phyloP scores from a whole-genome alignment of 2,113 vertebrate species.

The Emydocephalus ijimae region DNA sequence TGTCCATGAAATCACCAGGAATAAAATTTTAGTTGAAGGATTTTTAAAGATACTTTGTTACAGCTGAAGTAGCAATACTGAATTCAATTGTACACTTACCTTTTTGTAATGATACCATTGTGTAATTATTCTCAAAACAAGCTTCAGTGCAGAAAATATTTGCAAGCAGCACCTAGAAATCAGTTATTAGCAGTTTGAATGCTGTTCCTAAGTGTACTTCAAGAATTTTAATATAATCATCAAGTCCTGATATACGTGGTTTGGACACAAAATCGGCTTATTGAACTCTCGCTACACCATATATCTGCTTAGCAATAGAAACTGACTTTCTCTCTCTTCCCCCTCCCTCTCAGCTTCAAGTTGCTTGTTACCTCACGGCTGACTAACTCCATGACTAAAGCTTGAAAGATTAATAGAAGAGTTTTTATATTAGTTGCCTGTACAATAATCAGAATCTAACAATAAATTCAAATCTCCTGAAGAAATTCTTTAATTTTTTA shows the following conservation, averaged over 20 bases:
- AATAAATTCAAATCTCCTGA: not conserved
- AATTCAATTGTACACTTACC: constrained; percentile 67
- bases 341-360: not conserved
- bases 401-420: not conserved
- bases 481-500: not conserved
- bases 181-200: not conserved
- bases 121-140: constrained; percentile 84
- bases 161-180: constrained; percentile 80
- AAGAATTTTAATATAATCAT: not conserved
- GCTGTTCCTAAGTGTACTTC: not conserved
- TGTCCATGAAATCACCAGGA: not conserved
- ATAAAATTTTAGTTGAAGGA: not conserved
- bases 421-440: not conserved
- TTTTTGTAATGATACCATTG: constrained; percentile 81
- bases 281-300: not conserved
- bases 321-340: not conserved
- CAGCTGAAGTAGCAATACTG: not conserved
- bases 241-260: not conserved
- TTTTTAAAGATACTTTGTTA: not conserved
- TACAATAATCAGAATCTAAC: not conserved
- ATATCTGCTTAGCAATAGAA: not conserved
- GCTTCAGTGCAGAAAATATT: constrained; percentile 85
- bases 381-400: not conserved
- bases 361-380: not conserved
- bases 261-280: not conserved